Evolutionary conservation across 2,113 vertebrate species (phyloP).

Genomic region (Colinus virginianus): DNA sequence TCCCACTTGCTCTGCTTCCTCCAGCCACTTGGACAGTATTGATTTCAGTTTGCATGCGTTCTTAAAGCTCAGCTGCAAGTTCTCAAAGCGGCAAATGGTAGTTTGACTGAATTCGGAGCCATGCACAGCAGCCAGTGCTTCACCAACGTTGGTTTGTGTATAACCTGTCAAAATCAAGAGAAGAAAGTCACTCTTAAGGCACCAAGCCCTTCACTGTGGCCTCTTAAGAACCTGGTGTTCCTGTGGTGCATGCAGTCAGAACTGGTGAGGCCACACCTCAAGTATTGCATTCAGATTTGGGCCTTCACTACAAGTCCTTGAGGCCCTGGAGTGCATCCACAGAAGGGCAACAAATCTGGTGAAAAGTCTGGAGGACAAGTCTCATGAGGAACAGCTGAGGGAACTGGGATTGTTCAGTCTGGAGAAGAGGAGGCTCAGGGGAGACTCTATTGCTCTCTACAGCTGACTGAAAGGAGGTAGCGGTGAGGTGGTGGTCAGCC

Average conservation of each 20-base stretch:
- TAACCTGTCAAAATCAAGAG: constrained; percentile 82
- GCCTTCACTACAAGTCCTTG: too few relatives aligned
- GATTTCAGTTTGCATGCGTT: constrained; percentile 97
- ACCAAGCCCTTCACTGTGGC: neutral
- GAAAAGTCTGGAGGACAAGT: too few relatives aligned
- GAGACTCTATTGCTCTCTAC: too few relatives aligned
- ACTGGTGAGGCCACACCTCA: too few relatives aligned
- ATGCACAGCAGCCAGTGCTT: constrained; percentile 94
- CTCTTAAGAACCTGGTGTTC: fast-evolving
- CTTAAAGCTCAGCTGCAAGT: constrained; percentile 97
- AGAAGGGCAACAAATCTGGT: too few relatives aligned
- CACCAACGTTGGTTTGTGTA: constrained; percentile 97
- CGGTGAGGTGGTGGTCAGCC: too few relatives aligned
- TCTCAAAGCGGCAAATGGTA: constrained; percentile 98
- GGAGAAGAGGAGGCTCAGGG: too few relatives aligned
- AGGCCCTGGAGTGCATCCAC: too few relatives aligned
- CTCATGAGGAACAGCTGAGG: too few relatives aligned
- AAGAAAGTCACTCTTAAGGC: neutral
- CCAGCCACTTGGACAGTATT: constrained; percentile 95
- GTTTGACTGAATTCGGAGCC: constrained; percentile 99
- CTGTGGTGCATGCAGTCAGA: neutral
- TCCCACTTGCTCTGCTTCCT: constrained; percentile 97
- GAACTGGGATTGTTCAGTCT: too few relatives aligned
- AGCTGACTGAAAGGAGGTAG: too few relatives aligned
- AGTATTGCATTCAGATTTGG: too few relatives aligned